Evolutionary conservation across 1,140 invertebrate genomes (phyloP).

Genomic region (Paracyclopina nana): DNA sequence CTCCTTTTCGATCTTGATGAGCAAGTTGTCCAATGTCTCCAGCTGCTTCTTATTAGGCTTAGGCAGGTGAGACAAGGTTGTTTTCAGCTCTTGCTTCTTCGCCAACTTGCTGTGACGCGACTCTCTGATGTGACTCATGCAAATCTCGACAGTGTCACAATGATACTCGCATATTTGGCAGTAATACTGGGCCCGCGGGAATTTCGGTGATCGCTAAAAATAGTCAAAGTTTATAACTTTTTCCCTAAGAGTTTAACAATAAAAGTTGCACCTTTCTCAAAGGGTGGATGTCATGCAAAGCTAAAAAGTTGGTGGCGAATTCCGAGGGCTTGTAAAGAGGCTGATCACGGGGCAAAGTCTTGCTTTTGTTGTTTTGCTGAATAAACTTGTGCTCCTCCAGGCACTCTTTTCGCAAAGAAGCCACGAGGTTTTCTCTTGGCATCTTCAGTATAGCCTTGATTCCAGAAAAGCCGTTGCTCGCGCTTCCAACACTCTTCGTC

Average conservation of each 20-base stretch:
- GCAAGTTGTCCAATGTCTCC: conserved; percentile 20
- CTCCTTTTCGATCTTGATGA: conserved; percentile 19
- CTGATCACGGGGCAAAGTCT: not conserved
- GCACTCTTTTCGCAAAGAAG: too few relatives aligned
- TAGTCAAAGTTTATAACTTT: not conserved
- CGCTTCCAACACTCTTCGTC: too few relatives aligned
- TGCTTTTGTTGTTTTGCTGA: too few relatives aligned
- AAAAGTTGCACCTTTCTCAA: not conserved
- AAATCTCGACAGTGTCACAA: conserved; percentile 23
- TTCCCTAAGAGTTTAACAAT: not conserved
- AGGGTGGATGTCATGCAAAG: not conserved
- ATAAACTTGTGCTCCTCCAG: too few relatives aligned
- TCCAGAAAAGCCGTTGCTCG: too few relatives aligned
- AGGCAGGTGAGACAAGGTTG: conserved; percentile 22
- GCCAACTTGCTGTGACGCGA: conserved; percentile 20
- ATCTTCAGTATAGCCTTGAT: too few relatives aligned
- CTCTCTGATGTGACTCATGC: conserved; percentile 24
- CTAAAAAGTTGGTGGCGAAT: not conserved
- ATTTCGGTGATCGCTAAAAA: conserved; percentile 23
- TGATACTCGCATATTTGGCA: conserved; percentile 29
- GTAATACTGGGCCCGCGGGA: conserved; percentile 25
- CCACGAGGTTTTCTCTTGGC: too few relatives aligned
- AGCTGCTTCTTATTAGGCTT: conserved; percentile 20
- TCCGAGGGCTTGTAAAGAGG: not conserved
- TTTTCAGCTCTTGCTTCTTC: conserved; percentile 21